Percentiles rank a stretch among this genome's conserved stretches.
Evolutionary conservation across 2,888 invertebrate species (phyloP).

Genomic region (Drosophila algonquin): DNA sequence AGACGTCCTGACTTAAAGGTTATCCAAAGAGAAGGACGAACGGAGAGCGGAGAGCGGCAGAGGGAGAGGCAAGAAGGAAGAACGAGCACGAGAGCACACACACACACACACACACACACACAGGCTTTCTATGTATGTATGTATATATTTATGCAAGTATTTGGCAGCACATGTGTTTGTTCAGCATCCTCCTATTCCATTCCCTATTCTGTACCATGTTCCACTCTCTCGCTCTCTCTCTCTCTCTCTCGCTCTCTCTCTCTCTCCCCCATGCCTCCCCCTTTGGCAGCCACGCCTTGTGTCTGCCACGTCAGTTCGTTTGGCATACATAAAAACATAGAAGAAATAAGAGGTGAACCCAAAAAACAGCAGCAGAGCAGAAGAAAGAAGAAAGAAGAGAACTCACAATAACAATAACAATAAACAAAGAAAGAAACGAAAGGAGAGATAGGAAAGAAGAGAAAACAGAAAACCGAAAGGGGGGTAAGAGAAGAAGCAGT

Average conservation of each 20-base stretch:
- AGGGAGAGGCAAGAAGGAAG: background rate
- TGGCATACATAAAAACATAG: conserved; percentile 18
- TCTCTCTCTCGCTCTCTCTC: conserved; percentile 4
- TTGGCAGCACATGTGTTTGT: conserved; percentile 6
- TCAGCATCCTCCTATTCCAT: conserved; percentile 25
- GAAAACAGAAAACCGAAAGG: background rate
- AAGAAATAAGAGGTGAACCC: conserved; percentile 22
- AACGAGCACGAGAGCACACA: background rate
- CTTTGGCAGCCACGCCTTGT: conserved; percentile 35
- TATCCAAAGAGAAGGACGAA: background rate
- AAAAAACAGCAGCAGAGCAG: conserved; percentile 6
- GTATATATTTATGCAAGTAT: background rate
- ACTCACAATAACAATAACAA: background rate
- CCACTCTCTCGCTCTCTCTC: background rate
- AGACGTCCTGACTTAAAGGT: background rate
- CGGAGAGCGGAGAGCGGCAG: background rate
- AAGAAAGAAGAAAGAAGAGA: background rate
- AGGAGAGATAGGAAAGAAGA: too few relatives aligned
- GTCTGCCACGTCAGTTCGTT: conserved; percentile 11
- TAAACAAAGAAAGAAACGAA: background rate
- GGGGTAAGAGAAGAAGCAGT: background rate
- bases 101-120: background rate
- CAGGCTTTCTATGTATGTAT: background rate
- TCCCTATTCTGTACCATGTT: background rate
- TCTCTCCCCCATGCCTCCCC: background rate